Conservation (phyloP, 2,888 invertebrate species). For the Lepidocyrtinus sp. region DNA sequence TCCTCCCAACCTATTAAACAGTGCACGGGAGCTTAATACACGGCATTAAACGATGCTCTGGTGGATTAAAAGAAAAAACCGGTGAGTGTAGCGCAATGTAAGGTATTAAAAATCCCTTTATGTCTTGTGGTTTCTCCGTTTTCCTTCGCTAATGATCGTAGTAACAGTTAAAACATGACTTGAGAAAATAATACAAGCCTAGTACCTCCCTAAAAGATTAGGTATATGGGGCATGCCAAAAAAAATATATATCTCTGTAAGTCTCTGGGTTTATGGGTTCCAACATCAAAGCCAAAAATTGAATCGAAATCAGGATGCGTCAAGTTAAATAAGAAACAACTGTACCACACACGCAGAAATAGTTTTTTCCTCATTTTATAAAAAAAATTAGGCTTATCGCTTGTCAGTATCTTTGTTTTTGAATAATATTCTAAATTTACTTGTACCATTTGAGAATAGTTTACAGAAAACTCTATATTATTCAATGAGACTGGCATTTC, state of each 20-base stretch:
- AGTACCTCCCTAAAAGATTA: not conserved
- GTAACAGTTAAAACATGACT: not conserved
- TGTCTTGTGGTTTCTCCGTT: not conserved
- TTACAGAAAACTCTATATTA: too few relatives aligned
- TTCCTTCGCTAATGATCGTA: not conserved
- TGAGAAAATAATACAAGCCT: not conserved
- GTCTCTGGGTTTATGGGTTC: not conserved
- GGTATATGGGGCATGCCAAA: not conserved
- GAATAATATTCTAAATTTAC: too few relatives aligned
- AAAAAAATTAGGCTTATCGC: too few relatives aligned
- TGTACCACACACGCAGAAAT: too few relatives aligned
- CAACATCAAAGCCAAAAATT: too few relatives aligned
- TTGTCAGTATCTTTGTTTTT: too few relatives aligned
- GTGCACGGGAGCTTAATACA: constrained; percentile 48
- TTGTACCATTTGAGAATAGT: too few relatives aligned
- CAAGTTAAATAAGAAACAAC: too few relatives aligned
- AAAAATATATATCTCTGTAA: not conserved
- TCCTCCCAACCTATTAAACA: constrained; percentile 33
- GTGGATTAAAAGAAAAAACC: constrained; percentile 49
- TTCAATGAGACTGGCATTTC: too few relatives aligned
- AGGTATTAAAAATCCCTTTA: too few relatives aligned
- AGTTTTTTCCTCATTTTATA: too few relatives aligned
- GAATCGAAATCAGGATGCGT: too few relatives aligned
- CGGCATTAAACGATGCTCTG: constrained; percentile 42
- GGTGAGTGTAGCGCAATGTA: constrained; percentile 22